Base-by-base conservation (phyloP, 2,888 invertebrate genomes). In the Phyllotreta cruciferae region DNA sequence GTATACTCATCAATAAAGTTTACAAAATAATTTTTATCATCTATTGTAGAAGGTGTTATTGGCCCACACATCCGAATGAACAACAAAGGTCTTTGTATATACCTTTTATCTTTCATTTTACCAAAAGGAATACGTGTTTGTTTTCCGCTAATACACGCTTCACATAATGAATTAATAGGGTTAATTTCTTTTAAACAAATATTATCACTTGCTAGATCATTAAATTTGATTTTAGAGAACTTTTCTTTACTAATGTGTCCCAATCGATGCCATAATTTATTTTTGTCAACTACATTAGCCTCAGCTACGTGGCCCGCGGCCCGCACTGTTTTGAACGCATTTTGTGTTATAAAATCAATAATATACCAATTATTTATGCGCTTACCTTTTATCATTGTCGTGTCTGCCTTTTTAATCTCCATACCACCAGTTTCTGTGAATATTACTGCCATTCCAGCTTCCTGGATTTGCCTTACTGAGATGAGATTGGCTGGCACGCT, bases 1-100 rank as follows among this genome's bases (percentile, higher is more conserved):
- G 75, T 78, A 68, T 60, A 78, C 24, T 78, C 68, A 70, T 79
- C 78, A 62, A 79, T 68, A 74, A 78, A 78, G 4, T 71, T 14
- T 5, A 76, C 73, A 71, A 75, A 76, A 66, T 78, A 76, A 45
- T 76, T 76, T 64, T 76, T 74, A 37, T 71, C 66, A 60, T 78
- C 68, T 14, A 76, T 56, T 0, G 74, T 24, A 2, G 54, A 44
- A 35, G 57, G 53, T 13, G 45, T 45, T 14, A 63, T 57, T 13
- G 62, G 55, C 3, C 57, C 53, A 47, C 57, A 63, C 47, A 57
- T 57, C 54, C 6, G 54, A 41, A 55, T 64, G 56, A n/a, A 63
- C 24, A 38, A 53, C 37, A 49, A 53, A 58, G 63, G 60, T 50
- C 63, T 45, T 37, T 56, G 2, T 34, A 56, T 14, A 50, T 47